A percentile compares a stretch with the other conserved stretches of the same genome.
These are phyloP conservation scores for Loxodonta africana DNA, from an alignment of 2,113 vertebrate species.

Conservation along the genomic window DNA sequence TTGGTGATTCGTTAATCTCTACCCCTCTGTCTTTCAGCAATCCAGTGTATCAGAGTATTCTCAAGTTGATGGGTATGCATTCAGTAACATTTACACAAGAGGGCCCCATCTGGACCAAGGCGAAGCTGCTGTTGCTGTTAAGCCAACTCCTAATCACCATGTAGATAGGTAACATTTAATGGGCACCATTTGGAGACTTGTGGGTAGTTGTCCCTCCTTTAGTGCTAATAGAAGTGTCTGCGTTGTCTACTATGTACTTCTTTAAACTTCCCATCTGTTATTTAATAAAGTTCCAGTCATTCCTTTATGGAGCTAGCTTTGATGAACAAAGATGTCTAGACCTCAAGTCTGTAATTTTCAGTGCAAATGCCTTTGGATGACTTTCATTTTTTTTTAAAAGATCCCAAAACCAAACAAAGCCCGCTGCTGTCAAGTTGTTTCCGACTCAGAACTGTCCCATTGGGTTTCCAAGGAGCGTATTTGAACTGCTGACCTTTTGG, in stretches of 20 bases:
- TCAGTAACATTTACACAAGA: constrained; percentile 88
- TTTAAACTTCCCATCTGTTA: constrained; percentile 1
- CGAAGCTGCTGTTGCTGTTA: constrained; percentile 90
- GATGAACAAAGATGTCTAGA: neutral
- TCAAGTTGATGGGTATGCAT: constrained; percentile 90
- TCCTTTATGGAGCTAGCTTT: constrained; percentile 18
- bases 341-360: constrained; percentile 6
- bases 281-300: neutral
- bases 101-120: constrained; percentile 92
- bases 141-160: constrained; percentile 91
- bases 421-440: no score
- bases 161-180: constrained; percentile 93
- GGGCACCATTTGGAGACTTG: constrained; percentile 64
- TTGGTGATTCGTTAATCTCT: neutral
- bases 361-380: neutral
- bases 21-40: constrained; percentile 87
- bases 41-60: constrained; percentile 87
- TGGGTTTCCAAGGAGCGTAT: no score
- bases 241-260: neutral
- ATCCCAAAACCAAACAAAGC: no score
- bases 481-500: no score
- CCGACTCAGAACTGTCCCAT: no score
- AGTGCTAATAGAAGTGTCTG: constrained; percentile 7
- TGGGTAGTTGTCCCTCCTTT: constrained; percentile 89
- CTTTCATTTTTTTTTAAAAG: neutral